Evolutionary conservation across 1,140 invertebrate genomes (phyloP).

Genomic region (Mercenaria mercenaria): DNA sequence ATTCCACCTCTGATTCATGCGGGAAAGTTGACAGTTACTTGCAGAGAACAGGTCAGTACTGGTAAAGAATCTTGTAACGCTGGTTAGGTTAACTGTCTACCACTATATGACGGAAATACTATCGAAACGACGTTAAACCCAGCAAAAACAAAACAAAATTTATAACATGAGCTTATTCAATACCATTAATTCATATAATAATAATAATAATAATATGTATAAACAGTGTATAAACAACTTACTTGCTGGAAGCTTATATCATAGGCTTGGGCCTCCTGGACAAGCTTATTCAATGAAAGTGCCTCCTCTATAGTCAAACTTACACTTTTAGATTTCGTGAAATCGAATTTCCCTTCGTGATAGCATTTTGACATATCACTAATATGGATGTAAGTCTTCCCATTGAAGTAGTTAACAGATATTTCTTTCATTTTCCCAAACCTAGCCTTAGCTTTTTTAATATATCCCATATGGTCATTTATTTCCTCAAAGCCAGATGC

Average conservation of each 20-base stretch:
- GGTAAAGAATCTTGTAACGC: no score
- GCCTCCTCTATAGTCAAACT: background rate
- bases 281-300: background rate
- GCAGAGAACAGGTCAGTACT: no score
- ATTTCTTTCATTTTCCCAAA: background rate
- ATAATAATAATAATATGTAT: background rate
- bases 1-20: no score
- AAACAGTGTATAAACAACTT: background rate
- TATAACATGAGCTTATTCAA: background rate
- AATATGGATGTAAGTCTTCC: background rate
- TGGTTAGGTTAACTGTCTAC: no score
- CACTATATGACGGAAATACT: no score
- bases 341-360: background rate
- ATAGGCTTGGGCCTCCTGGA: background rate
- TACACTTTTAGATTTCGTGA: background rate
- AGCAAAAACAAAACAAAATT: no score
- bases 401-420: background rate
- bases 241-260: background rate
- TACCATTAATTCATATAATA: background rate
- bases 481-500: background rate
- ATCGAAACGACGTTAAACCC: no score
- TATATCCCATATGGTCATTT: background rate
- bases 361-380: background rate
- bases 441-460: background rate
- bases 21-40: no score